Conservation (phyloP, 2,888 invertebrate genomes). For the Cosmopolites sordidus region DNA sequence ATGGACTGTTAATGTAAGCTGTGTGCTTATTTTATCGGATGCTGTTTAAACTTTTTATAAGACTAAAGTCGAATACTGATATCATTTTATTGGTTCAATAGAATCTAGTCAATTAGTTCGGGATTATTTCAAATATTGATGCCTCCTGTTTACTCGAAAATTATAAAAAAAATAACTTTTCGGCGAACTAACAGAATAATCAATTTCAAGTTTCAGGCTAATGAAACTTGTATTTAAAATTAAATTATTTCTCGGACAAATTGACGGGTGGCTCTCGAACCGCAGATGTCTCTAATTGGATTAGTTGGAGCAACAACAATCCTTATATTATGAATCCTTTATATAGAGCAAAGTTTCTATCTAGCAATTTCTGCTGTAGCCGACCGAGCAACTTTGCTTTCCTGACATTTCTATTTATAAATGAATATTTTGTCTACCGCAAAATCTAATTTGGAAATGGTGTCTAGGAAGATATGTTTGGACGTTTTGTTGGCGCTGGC, state of each 20-base stretch:
- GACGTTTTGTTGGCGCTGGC: background rate
- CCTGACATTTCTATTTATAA: background rate
- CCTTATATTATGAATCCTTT: constrained; percentile 2
- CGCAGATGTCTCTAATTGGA: constrained; percentile 24
- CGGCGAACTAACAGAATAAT: no score
- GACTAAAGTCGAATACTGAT: no score
- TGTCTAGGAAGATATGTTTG: background rate
- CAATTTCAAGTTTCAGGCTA: background rate
- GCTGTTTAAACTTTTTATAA: no score
- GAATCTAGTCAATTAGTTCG: no score
- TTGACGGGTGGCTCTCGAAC: constrained; percentile 16
- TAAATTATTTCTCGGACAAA: constrained; percentile 19
- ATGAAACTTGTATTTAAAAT: constrained; percentile 1
- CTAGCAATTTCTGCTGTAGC: background rate
- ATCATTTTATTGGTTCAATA: no score
- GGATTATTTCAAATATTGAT: no score
- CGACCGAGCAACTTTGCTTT: background rate
- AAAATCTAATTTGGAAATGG: constrained; percentile 4
- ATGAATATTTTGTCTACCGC: background rate
- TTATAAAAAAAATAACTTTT: no score
- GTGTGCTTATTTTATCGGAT: no score
- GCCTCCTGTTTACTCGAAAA: no score
- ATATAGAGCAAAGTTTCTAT: background rate
- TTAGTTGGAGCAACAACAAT: constrained; percentile 12
- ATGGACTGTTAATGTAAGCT: no score